phyloP scores from a whole-genome alignment of 2,888 invertebrate species.

The Heteropelma amictum region DNA sequence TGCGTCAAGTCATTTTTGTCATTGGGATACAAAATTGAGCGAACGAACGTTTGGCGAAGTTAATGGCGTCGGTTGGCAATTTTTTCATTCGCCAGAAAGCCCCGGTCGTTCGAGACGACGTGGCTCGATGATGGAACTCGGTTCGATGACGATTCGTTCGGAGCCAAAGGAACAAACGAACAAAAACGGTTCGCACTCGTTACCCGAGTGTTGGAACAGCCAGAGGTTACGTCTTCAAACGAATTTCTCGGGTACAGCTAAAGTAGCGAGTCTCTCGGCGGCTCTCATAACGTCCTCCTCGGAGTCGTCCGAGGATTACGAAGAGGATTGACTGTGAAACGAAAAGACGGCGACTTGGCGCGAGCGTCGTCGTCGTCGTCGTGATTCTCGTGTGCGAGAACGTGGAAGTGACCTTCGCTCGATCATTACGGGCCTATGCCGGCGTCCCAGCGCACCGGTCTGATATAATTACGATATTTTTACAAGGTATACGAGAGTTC shows the following conservation, averaged over 20 bases:
- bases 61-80: not conserved
- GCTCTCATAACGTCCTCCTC: slow-evolving; percentile 83
- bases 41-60: not conserved
- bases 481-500: too few species aligned
- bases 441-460: slow-evolving; percentile 72
- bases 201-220: slow-evolving; percentile 72
- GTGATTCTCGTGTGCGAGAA: slow-evolving; percentile 61
- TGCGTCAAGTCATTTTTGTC: too few species aligned
- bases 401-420: slow-evolving; percentile 65
- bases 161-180: slow-evolving; percentile 72
- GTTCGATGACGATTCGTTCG: slow-evolving; percentile 71
- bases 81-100: slow-evolving; percentile 47
- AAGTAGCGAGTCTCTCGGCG: slow-evolving; percentile 82
- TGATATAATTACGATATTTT: slow-evolving; percentile 59
- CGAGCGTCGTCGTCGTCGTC: slow-evolving; percentile 65
- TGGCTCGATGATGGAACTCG: slow-evolving; percentile 90
- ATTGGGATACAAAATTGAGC: too few species aligned
- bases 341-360: slow-evolving; percentile 66
- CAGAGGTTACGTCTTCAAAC: slow-evolving; percentile 69
- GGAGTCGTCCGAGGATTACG: slow-evolving; percentile 78
- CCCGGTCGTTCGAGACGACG: slow-evolving; percentile 84
- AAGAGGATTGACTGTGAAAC: slow-evolving; percentile 72
- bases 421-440: slow-evolving; percentile 69
- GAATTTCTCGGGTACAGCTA: slow-evolving; percentile 76
- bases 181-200: slow-evolving; percentile 69